Evolutionary conservation across 2,113 vertebrate genomes (phyloP).

Genomic region (Daubentonia madagascariensis): DNA sequence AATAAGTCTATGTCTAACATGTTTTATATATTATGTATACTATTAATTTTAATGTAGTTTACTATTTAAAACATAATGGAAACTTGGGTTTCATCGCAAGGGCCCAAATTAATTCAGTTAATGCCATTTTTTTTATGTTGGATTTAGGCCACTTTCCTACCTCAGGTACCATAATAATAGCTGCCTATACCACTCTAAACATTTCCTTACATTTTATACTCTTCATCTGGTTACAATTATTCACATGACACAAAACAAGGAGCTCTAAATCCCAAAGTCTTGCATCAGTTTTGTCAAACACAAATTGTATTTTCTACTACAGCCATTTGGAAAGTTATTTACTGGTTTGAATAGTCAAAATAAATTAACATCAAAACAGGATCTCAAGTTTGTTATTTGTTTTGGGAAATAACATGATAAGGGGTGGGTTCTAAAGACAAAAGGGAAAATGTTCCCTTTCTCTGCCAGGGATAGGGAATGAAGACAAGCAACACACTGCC

Average conservation of each 20-base stretch:
- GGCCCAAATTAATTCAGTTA: not conserved
- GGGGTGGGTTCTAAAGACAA: not conserved
- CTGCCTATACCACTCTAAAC: not conserved
- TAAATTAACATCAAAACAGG: not conserved
- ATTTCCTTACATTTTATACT: not conserved
- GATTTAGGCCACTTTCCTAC: not conserved
- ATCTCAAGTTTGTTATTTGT: not conserved
- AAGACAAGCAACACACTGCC: rapidly evolving
- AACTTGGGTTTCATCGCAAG: not conserved
- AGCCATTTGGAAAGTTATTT: not conserved
- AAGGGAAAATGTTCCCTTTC: not conserved
- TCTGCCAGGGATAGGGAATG: not conserved
- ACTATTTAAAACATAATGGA: not conserved
- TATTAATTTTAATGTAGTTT: not conserved
- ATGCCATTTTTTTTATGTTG: not conserved
- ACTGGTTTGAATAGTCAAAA: not conserved
- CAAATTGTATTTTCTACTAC: not conserved
- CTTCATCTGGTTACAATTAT: not conserved
- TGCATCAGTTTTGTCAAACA: not conserved
- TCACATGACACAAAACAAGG: not conserved
- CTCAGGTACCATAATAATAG: not conserved
- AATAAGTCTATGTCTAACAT: not conserved
- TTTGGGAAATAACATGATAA: not conserved
- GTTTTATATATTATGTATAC: not conserved
- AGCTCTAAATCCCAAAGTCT: not conserved